Percentiles rank a stretch among this genome's conserved stretches.
phyloP scores from a whole-genome alignment of 2,888 invertebrate genomes.

The Leptogaster cylindrica region DNA sequence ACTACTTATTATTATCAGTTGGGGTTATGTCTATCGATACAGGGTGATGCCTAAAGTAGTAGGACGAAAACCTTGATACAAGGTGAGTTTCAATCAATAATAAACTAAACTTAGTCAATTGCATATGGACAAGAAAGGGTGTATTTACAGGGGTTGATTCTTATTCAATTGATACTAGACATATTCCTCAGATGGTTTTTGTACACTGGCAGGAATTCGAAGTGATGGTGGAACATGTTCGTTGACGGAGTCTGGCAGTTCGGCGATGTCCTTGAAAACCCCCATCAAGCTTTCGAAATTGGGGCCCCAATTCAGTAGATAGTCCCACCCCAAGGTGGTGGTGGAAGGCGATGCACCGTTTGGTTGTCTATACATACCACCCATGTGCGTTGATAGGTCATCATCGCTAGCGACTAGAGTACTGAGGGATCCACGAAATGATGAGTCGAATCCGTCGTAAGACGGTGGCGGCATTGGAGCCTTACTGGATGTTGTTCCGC shows the following conservation, averaged over 20 bases:
- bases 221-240: constrained; percentile 76
- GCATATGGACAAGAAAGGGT: constrained; percentile 10
- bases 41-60: constrained; percentile 32
- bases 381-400: constrained; percentile 81
- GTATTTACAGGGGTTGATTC: constrained; percentile 16
- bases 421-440: constrained; percentile 91
- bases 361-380: constrained; percentile 79
- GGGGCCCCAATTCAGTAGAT: constrained; percentile 93
- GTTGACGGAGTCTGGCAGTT: constrained; percentile 83
- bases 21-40: constrained; percentile 7
- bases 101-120: constrained; percentile 24
- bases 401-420: constrained; percentile 94
- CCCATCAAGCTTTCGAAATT: constrained; percentile 95
- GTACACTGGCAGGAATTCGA: constrained; percentile 77
- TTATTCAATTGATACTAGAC: constrained; percentile 64
- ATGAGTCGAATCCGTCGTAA: constrained; percentile 92
- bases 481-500: constrained; percentile 64
- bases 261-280: constrained; percentile 95
- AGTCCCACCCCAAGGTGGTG: constrained; percentile 90
- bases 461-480: constrained; percentile 78
- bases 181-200: constrained; percentile 89
- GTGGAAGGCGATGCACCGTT: constrained; percentile 77
- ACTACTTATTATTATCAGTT: constrained; percentile 37
- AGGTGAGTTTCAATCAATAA: constrained; percentile 55
- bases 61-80: constrained; percentile 61